A percentile compares a stretch with the other conserved stretches of the same genome.
phyloP scores from a whole-genome alignment of 2,888 invertebrate species.

The Chymomyza procnemis region DNA sequence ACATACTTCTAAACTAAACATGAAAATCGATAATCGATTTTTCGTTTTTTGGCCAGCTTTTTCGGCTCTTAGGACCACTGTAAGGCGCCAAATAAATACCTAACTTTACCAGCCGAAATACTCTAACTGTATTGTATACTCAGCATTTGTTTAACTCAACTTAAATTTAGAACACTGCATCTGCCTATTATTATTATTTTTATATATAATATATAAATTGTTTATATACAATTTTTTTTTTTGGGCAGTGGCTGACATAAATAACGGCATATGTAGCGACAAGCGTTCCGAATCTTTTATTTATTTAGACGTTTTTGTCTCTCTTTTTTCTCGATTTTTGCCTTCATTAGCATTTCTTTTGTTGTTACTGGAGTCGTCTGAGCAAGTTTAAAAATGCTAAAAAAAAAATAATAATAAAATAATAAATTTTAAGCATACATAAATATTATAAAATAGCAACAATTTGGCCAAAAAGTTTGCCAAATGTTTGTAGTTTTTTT shows the following conservation, averaged over 20 bases:
- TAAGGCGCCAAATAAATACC: too few species aligned
- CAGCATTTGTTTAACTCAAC: constrained; percentile 4
- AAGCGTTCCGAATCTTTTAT: not conserved
- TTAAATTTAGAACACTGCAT: constrained; percentile 42
- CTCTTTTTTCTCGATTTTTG: not conserved
- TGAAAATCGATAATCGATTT: too few species aligned
- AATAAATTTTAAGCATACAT: constrained; percentile 14
- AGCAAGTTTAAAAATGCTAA: constrained; percentile 29
- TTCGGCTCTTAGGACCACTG: too few species aligned
- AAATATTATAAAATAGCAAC: constrained; percentile 8
- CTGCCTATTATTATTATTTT: constrained; percentile 3
- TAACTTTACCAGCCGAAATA: too few species aligned
- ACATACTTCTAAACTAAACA: too few species aligned
- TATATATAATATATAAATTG: not conserved
- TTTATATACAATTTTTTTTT: too few species aligned
- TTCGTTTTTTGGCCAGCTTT: too few species aligned
- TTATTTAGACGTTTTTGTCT: not conserved
- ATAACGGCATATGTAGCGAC: constrained; percentile 30
- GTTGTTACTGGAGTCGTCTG: constrained; percentile 34
- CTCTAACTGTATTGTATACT: too few species aligned
- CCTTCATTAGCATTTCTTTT: constrained; percentile 42
- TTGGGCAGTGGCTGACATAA: constrained; percentile 26
- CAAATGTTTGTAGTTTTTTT: not conserved
- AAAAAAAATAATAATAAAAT: constrained; percentile 5
- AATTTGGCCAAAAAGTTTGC: constrained; percentile 17